These are phyloP conservation scores for Tenthredo livida DNA, from an alignment of 2,888 invertebrate genomes.

Conservation along the genomic window DNA sequence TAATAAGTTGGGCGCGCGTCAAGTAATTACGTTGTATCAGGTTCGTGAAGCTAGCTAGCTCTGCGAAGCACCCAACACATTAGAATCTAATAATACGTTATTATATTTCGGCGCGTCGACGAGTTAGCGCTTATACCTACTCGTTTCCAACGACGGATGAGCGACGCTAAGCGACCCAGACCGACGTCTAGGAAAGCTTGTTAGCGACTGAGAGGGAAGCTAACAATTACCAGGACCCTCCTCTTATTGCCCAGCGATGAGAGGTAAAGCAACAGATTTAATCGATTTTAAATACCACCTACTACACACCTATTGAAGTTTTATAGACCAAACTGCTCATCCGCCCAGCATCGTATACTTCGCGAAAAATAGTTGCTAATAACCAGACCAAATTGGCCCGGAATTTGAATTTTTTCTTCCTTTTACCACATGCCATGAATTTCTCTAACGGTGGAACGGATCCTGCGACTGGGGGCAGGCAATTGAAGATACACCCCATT, in stretches of 20 bases:
- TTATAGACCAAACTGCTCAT: background rate
- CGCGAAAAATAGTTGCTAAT: background rate
- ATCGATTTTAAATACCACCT: constrained; percentile 43
- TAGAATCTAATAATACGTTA: constrained; percentile 72
- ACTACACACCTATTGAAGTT: background rate
- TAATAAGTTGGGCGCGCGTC: constrained; percentile 71
- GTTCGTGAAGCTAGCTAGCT: constrained; percentile 66
- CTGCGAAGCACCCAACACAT: constrained; percentile 66
- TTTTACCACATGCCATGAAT: too few species aligned
- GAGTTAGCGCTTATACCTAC: constrained; percentile 48
- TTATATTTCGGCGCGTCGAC: constrained; percentile 66
- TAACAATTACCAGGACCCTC: constrained; percentile 31
- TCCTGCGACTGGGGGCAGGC: too few species aligned
- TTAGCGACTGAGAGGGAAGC: constrained; percentile 48
- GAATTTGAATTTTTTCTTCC: background rate
- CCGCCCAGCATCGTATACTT: background rate
- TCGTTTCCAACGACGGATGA: constrained; percentile 46
- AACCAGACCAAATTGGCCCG: background rate
- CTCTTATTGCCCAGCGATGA: constrained; percentile 24
- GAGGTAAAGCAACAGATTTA: constrained; percentile 24
- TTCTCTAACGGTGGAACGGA: too few species aligned
- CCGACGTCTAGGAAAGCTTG: constrained; percentile 39
- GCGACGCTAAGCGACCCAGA: constrained; percentile 32
- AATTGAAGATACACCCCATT: too few species aligned
- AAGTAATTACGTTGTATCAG: constrained; percentile 75